phyloP scores from a whole-genome alignment of 2,888 invertebrate genomes.

The Plagodis pulveraria region DNA sequence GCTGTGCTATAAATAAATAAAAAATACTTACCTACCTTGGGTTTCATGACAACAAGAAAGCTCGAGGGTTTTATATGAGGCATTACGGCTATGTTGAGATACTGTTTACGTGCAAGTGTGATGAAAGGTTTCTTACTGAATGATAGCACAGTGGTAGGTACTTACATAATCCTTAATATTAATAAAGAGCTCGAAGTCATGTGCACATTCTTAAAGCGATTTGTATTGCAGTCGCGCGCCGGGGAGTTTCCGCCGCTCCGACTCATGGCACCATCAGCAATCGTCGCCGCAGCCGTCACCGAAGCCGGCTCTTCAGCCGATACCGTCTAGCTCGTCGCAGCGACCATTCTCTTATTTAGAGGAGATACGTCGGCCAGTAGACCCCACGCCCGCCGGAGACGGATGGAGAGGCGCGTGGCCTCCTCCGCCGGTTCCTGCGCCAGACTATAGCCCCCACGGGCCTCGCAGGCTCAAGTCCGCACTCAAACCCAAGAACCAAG shows the following conservation, averaged over 20 bases:
- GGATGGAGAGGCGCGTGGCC: slow-evolving; percentile 57
- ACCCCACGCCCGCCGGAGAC: slow-evolving; percentile 39
- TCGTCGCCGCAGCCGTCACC: slow-evolving; percentile 25
- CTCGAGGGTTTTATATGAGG: no score
- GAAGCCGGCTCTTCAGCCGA: slow-evolving; percentile 28
- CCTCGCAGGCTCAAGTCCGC: slow-evolving; percentile 70
- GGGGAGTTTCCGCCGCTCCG: slow-evolving; percentile 55
- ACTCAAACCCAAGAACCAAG: slow-evolving; percentile 61
- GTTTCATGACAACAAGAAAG: no score
- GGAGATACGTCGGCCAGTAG: slow-evolving; percentile 51
- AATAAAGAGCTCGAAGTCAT: no score
- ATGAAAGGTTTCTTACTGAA: no score
- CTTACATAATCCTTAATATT: no score
- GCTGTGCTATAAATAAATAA: no score
- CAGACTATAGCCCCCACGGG: slow-evolving; percentile 67
- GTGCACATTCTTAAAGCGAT: no score
- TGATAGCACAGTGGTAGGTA: no score
- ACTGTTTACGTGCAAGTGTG: no score
- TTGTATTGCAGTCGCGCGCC: slow-evolving; percentile 9
- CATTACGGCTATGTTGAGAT: no score
- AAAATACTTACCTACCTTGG: no score
- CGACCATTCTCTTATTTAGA: slow-evolving; percentile 70
- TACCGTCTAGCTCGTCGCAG: slow-evolving; percentile 21
- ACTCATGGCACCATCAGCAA: slow-evolving; percentile 60
- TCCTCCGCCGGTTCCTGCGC: slow-evolving; percentile 58